Evolutionary conservation across 2,888 invertebrate species (phyloP), one percentile per base, ranked within the genome.

Genomic region (Acanthopleura granulata): DNA sequence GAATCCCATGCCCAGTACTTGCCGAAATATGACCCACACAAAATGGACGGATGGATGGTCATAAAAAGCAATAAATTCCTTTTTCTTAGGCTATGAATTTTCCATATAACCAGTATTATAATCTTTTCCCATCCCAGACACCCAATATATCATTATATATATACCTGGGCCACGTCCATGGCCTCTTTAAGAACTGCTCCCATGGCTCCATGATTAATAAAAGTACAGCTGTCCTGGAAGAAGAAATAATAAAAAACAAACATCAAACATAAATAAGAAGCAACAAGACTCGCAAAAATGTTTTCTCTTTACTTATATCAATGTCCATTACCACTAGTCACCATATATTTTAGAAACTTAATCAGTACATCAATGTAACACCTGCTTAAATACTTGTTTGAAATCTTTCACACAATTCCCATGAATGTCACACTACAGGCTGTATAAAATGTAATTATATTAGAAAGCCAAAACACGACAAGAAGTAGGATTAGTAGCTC

Each of bases 171-270:
- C 50, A 76, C 79, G 27, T 85, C 81, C 71, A 89, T 72, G 9
- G 87, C 87, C 74, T 84, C 85, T 75, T 85, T 87, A 72, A 89
- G 72, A 49, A 85, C 85, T 15, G 81, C 83, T 71, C 90, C 90
- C 83, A 89, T 89, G 30, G 90, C 90, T 62, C 90, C 90, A 82
- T 90, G 90, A 76, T 90, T 90, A 22, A 90, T 62, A 75, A 89
- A 90, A 12, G 84, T 84, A 76, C 86, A 87, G 14, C 79, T 77
- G 50, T 87, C 86, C 86, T 85, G 74, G 27, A 80, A 29, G 40
- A 78, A 72, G 49, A 69, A 73, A 49, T 0, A 29, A 9, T n/a
- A 16, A 72, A 57, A 6, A 57, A 12, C 6, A 57, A 18, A 6
- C 6, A 57, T 22, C 18, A n/a, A 57, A 57, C 57, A 57, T 18